Conservation (phyloP, 2,797 vertebrate genomes). For the Phrynocephalus guinanensis region DNA sequence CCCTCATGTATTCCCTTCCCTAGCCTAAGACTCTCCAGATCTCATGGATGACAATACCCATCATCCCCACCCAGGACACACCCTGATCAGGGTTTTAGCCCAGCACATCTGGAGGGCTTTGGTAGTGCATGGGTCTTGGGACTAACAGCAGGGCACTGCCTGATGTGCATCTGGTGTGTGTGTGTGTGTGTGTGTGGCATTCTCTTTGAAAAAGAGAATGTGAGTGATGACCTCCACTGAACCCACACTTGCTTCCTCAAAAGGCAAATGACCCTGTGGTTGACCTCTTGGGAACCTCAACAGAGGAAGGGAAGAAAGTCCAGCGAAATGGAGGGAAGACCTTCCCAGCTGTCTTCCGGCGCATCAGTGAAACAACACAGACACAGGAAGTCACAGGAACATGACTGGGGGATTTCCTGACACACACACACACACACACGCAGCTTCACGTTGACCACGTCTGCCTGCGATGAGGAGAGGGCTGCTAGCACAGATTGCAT, state of each 20-base stretch:
- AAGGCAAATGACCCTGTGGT: constrained; percentile 86
- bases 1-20: neutral
- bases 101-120: neutral
- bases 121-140: neutral
- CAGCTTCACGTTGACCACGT: neutral
- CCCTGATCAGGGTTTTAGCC: neutral
- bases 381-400: neutral
- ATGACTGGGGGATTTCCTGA: constrained; percentile 6
- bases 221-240: neutral
- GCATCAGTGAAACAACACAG: constrained; percentile 71
- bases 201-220: neutral
- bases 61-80: neutral
- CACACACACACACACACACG: too few relatives aligned
- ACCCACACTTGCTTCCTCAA: neutral
- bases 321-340: constrained; percentile 89
- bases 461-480: neutral
- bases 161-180: too few relatives aligned
- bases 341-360: constrained; percentile 87
- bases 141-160: too few relatives aligned
- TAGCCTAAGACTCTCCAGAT: neutral
- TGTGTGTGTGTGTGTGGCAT: too few relatives aligned
- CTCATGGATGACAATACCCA: neutral
- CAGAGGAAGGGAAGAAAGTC: constrained; percentile 94
- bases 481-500: neutral
- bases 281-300: constrained; percentile 84